phyloP scores from a whole-genome alignment of 2,888 invertebrate genomes.

The Lymantria monacha region DNA sequence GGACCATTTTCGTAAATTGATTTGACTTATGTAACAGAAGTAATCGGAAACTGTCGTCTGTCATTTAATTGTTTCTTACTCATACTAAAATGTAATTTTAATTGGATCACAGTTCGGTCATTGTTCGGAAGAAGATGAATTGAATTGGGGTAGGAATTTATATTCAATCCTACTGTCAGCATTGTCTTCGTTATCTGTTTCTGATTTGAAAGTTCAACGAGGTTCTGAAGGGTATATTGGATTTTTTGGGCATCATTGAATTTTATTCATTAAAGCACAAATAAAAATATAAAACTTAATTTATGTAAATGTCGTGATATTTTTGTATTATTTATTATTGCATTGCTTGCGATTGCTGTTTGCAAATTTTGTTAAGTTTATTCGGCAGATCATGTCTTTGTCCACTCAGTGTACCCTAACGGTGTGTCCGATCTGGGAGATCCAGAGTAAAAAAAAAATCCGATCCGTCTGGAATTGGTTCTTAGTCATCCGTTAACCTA shows the following conservation, averaged over 20 bases:
- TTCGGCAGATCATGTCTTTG: no score
- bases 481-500: no score
- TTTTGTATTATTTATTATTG: no score
- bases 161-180: conserved; percentile 26
- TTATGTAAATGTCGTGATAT: no score
- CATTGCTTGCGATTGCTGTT: no score
- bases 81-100: conserved; percentile 48
- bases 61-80: conserved; percentile 42
- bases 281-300: no score
- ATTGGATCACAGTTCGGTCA: conserved; percentile 38
- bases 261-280: conserved; percentile 12
- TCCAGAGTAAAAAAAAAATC: no score
- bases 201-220: conserved; percentile 17
- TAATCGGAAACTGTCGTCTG: conserved; percentile 33
- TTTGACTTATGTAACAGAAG: conserved; percentile 25
- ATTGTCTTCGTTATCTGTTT: conserved; percentile 29
- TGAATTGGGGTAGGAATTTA: conserved; percentile 29
- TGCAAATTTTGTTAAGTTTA: no score
- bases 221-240: conserved; percentile 7
- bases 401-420: no score
- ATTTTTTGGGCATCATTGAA: conserved; percentile 10
- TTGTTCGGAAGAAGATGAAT: conserved; percentile 43
- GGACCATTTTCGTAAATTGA: conserved; percentile 21
- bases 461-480: no score
- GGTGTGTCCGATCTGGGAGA: no score